Percentiles rank a stretch among this genome's conserved stretches.
These are phyloP conservation scores for Eulacestoma nigropectus DNA, from an alignment of 2,113 vertebrate genomes.

Conservation along the genomic window DNA sequence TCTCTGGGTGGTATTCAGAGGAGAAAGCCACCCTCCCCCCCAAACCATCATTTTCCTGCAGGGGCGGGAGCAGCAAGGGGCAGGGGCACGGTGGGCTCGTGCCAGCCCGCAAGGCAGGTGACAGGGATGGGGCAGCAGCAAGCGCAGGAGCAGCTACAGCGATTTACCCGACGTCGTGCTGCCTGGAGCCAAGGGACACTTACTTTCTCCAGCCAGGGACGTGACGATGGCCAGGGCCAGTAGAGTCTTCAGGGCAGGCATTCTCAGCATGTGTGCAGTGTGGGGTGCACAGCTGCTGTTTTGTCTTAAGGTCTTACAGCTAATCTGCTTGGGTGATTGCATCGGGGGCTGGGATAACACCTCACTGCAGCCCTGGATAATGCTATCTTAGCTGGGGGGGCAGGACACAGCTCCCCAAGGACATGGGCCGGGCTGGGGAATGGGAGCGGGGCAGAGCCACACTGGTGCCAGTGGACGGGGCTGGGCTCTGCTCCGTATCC, in stretches of 20 bases:
- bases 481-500: rapidly evolving
- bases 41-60: rapidly evolving
- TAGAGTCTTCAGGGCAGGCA: slow-evolving; percentile 69
- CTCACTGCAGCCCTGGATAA: slow-evolving; percentile 50
- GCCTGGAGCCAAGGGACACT: slow-evolving; percentile 30
- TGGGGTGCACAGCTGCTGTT: background rate
- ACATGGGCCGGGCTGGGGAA: rapidly evolving
- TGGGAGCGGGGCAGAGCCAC: rapidly evolving
- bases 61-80: background rate
- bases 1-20: background rate
- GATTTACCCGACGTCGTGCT: rapidly evolving
- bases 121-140: background rate
- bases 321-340: slow-evolving; percentile 75
- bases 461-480: rapidly evolving
- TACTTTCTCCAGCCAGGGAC: slow-evolving; percentile 69
- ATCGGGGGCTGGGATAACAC: slow-evolving; percentile 60
- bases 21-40: background rate
- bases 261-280: background rate
- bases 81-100: rapidly evolving
- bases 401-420: background rate
- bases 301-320: slow-evolving; percentile 67
- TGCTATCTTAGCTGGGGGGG: slow-evolving; percentile 19
- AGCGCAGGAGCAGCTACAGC: background rate
- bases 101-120: background rate
- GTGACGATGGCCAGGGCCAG: slow-evolving; percentile 70